Conservation (phyloP, 2,797 vertebrate species). For the Mormyrops boulengeri region DNA sequence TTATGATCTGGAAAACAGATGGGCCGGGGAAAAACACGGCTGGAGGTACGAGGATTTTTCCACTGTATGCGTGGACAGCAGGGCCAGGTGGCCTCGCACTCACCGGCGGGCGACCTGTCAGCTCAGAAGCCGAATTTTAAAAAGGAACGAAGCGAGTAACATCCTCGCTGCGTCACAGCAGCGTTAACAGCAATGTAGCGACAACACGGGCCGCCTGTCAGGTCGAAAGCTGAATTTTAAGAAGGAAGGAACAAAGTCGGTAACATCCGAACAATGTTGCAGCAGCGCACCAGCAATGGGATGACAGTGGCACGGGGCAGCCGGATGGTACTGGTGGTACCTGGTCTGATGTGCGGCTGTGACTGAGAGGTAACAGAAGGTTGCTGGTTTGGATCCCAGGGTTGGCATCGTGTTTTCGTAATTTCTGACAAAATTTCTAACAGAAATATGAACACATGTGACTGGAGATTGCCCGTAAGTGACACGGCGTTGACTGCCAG, state of each 20-base stretch:
- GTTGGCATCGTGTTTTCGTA: neutral
- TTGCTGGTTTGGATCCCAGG: neutral
- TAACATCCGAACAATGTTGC: neutral
- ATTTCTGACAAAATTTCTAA: neutral
- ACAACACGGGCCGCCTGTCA: neutral
- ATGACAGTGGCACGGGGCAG: neutral
- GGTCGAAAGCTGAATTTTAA: neutral
- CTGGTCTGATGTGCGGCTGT: neutral
- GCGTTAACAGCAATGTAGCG: neutral
- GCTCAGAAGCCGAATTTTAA: neutral
- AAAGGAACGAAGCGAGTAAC: neutral
- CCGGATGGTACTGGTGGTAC: neutral
- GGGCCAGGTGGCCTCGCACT: neutral
- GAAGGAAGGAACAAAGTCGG: neutral
- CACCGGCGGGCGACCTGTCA: neutral
- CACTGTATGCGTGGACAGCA: neutral
- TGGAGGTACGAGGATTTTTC: neutral
- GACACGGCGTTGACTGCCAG: neutral
- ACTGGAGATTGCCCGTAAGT: neutral
- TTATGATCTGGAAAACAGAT: neutral
- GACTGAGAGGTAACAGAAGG: neutral
- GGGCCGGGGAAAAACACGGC: neutral
- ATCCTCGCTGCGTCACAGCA: neutral
- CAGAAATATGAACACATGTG: neutral
- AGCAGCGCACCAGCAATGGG: neutral